Evolutionary conservation across 1,140 invertebrate genomes (phyloP).

Genomic region (Geopemphigus sp.): DNA sequence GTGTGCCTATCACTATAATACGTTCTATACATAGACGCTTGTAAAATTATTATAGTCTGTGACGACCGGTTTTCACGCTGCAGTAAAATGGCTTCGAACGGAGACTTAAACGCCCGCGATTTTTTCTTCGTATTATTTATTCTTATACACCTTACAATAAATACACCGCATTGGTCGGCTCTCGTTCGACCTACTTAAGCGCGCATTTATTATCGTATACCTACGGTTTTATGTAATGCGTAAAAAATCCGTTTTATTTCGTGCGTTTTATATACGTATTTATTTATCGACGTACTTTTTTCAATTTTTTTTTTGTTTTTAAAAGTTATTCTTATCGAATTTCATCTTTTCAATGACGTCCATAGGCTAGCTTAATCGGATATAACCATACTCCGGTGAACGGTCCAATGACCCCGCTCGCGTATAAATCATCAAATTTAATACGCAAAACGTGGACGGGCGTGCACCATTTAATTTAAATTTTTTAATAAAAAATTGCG

Average conservation of each 20-base stretch:
- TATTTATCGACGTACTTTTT: too few relatives aligned
- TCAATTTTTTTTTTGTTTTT: background rate
- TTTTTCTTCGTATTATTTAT: conserved; percentile 11
- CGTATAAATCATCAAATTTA: conserved; percentile 1
- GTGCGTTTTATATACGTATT: background rate
- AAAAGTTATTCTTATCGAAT: background rate
- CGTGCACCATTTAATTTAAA: background rate
- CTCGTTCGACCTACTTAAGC: background rate
- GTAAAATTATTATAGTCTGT: background rate
- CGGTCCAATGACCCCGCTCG: conserved; percentile 14
- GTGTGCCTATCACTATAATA: too few relatives aligned
- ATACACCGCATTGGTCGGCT: background rate
- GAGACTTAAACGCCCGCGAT: conserved; percentile 26
- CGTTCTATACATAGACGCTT: too few relatives aligned
- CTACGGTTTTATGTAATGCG: conserved; percentile 6
- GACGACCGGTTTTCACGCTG: background rate
- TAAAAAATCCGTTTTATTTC: conserved; percentile 14
- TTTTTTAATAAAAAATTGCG: background rate
- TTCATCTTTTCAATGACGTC: background rate
- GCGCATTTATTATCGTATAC: background rate
- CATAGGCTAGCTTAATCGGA: conserved; percentile 13
- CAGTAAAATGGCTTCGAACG: background rate
- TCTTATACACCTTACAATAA: background rate
- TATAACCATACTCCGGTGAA: background rate
- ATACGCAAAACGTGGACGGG: background rate